Evolutionary conservation across 2,113 vertebrate genomes (phyloP).

Genomic region (Solea senegalensis): DNA sequence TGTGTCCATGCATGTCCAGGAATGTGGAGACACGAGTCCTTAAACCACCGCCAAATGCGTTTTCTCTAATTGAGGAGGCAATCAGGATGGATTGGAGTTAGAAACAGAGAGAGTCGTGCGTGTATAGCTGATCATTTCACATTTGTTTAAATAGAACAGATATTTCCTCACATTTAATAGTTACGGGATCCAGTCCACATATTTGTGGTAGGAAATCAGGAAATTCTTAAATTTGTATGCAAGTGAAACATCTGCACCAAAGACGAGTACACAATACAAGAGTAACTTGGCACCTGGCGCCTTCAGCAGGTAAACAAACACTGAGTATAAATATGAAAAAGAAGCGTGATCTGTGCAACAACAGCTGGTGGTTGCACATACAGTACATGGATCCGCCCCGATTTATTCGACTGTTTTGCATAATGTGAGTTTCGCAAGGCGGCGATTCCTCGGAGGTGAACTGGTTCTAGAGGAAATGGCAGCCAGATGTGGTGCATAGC

Average conservation of each 20-base stretch:
- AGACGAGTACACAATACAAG: not conserved
- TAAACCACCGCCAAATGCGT: too few species aligned
- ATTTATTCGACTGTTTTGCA: constrained; percentile 64
- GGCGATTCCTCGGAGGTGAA: constrained; percentile 41
- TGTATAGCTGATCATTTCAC: too few species aligned
- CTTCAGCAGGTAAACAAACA: constrained; percentile 46
- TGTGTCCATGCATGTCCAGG: too few species aligned
- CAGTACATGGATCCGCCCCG: constrained; percentile 41
- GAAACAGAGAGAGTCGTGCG: too few species aligned
- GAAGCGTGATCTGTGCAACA: constrained; percentile 47
- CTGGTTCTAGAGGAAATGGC: constrained; percentile 46
- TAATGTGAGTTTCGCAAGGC: constrained; percentile 61
- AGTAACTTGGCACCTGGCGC: constrained; percentile 1
- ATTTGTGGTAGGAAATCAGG: constrained; percentile 7
- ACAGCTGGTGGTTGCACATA: constrained; percentile 57
- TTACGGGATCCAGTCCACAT: not conserved
- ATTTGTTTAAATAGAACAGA: too few species aligned
- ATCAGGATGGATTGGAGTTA: too few species aligned
- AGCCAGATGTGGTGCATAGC: constrained; percentile 45
- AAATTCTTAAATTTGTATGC: constrained; percentile 6
- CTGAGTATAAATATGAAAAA: constrained; percentile 36
- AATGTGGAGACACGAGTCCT: too few species aligned
- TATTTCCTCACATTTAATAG: too few species aligned
- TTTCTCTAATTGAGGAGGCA: too few species aligned
- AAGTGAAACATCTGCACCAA: not conserved